Conservation (phyloP, 2,888 invertebrate species). For the Idaea straminata region DNA sequence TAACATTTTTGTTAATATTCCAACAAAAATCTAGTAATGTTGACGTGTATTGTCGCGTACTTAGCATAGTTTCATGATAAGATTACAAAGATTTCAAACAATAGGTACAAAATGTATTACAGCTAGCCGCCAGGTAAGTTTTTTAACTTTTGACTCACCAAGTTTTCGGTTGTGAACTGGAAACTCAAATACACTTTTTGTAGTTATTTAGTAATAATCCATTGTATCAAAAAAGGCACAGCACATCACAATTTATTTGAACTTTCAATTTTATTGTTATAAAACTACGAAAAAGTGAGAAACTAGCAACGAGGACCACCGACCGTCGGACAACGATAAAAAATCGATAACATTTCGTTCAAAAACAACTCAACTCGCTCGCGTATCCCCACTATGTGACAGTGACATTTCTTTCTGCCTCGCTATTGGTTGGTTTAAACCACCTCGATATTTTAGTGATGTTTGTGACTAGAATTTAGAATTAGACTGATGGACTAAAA, state of each 20-base stretch:
- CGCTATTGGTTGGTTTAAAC: conserved; percentile 32
- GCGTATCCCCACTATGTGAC: conserved; percentile 48
- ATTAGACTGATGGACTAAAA: no score
- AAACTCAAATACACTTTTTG: conserved; percentile 37
- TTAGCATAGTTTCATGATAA: conserved; percentile 39
- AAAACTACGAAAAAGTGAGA: conserved; percentile 4
- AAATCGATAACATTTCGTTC: conserved; percentile 34
- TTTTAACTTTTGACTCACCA: conserved; percentile 46
- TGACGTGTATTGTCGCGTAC: conserved; percentile 12
- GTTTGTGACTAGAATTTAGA: background rate
- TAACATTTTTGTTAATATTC: conserved; percentile 2
- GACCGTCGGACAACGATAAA: conserved; percentile 7
- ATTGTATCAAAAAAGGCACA: conserved; percentile 65
- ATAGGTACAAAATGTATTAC: conserved; percentile 26
- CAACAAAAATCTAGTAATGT: conserved; percentile 24
- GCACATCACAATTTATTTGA: conserved; percentile 54
- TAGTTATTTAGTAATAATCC: conserved; percentile 54
- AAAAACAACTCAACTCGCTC: conserved; percentile 24
- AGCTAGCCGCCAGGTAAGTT: conserved; percentile 37
- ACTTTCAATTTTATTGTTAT: background rate
- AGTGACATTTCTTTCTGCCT: conserved; percentile 30
- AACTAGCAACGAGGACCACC: background rate
- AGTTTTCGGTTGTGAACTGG: conserved; percentile 33
- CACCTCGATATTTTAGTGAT: conserved; percentile 6
- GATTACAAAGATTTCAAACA: conserved; percentile 51